These are phyloP conservation scores for Hydrophis major DNA, from an alignment of 2,797 vertebrate species.

Conservation along the genomic window DNA sequence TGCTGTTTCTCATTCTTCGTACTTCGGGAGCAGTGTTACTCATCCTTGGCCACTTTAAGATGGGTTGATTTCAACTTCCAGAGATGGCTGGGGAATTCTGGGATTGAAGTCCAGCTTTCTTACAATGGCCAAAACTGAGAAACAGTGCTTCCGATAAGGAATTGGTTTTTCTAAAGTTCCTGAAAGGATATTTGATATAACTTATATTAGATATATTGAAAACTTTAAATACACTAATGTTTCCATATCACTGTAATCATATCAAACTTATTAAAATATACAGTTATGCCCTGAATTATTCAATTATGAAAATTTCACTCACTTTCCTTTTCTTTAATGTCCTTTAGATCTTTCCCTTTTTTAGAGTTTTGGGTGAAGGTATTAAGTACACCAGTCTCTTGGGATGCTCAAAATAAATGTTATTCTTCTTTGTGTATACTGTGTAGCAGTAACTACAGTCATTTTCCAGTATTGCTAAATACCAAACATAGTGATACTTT, in stretches of 20 bases:
- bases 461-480: conserved; percentile 26
- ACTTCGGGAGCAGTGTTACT: background rate
- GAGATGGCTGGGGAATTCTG: background rate
- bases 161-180: background rate
- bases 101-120: background rate
- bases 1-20: background rate
- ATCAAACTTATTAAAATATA: background rate
- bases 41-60: background rate
- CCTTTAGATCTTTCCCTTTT: background rate
- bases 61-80: background rate
- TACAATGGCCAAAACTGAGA: background rate
- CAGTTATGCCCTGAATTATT: background rate
- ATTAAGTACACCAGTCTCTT: background rate
- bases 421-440: background rate
- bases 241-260: background rate
- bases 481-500: conserved; percentile 6
- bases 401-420: conserved; percentile 16
- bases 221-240: background rate
- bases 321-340: background rate
- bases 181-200: background rate
- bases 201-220: background rate
- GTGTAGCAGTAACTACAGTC: conserved; percentile 12
- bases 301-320: background rate
- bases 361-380: background rate
- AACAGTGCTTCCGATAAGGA: background rate